phyloP scores from a whole-genome alignment of 2,888 invertebrate species.

The Drosophila longiperda region DNA sequence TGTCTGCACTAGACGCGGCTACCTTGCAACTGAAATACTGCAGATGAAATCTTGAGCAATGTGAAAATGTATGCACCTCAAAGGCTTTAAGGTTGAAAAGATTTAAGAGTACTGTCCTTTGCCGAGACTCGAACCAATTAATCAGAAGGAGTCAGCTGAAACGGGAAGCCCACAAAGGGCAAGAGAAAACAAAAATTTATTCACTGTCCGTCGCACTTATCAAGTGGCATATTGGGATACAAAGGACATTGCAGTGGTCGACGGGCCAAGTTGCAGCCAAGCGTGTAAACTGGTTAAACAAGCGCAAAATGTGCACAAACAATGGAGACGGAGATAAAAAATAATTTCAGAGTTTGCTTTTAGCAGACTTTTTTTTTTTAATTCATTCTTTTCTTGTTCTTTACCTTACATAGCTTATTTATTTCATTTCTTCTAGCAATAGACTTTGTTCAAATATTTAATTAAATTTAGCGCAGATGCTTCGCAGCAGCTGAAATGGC shows the following conservation, averaged over 20 bases:
- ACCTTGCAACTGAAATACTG: constrained; percentile 1
- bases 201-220: constrained; percentile 34
- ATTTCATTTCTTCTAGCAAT: constrained; percentile 23
- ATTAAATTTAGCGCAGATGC: constrained; percentile 55
- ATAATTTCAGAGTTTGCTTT: constrained; percentile 6
- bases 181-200: constrained; percentile 31
- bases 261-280: constrained; percentile 59
- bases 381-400: constrained; percentile 16
- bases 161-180: background rate
- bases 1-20: constrained; percentile 32
- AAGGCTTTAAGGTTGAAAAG: constrained; percentile 5
- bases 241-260: constrained; percentile 62
- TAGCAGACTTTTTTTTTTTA: background rate
- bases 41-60: background rate
- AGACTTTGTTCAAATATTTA: constrained; percentile 46
- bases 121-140: constrained; percentile 42
- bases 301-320: constrained; percentile 63
- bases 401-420: constrained; percentile 31
- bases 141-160: constrained; percentile 35
- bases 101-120: constrained; percentile 1
- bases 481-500: constrained; percentile 26
- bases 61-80: background rate
- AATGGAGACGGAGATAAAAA: constrained; percentile 47
- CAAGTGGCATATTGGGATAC: constrained; percentile 24
- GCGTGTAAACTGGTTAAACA: constrained; percentile 70